Conservation (phyloP, 1,140 invertebrate species). For the Philopotamus ludificatus region DNA sequence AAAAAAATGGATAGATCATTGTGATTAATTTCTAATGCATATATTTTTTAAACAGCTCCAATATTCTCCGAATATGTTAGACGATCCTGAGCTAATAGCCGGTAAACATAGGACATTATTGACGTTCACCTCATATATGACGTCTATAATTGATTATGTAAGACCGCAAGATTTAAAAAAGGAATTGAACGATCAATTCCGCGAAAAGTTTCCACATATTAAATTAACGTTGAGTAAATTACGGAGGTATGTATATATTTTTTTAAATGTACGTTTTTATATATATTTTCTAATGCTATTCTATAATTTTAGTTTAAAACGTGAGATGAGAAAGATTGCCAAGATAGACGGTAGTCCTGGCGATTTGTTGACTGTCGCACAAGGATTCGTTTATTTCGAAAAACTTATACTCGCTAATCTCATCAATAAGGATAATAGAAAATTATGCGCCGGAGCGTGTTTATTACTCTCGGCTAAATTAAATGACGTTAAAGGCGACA, state of each 20-base stretch:
- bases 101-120: constrained; percentile 91
- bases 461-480: constrained; percentile 92
- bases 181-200: constrained; percentile 96
- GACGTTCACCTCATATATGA: constrained; percentile 95
- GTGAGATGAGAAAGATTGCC: constrained; percentile 93
- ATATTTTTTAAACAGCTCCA: constrained; percentile 48
- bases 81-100: constrained; percentile 93
- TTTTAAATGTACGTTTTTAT: not conserved
- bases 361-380: constrained; percentile 89
- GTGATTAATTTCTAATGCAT: not conserved
- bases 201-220: constrained; percentile 91
- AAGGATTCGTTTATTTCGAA: constrained; percentile 97
- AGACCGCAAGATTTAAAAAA: constrained; percentile 95
- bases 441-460: constrained; percentile 93
- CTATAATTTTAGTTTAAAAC: constrained; percentile 73
- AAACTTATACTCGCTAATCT: constrained; percentile 89
- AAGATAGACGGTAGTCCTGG: constrained; percentile 78
- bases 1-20: not conserved
- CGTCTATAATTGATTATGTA: constrained; percentile 95
- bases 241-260: constrained; percentile 68
- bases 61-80: constrained; percentile 86
- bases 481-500: constrained; percentile 92
- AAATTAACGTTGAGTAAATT: constrained; percentile 96
- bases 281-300: not conserved
- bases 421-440: constrained; percentile 94